Base-by-base conservation (phyloP, 1,140 invertebrate genomes). In the Drosophila pruinosa region DNA sequence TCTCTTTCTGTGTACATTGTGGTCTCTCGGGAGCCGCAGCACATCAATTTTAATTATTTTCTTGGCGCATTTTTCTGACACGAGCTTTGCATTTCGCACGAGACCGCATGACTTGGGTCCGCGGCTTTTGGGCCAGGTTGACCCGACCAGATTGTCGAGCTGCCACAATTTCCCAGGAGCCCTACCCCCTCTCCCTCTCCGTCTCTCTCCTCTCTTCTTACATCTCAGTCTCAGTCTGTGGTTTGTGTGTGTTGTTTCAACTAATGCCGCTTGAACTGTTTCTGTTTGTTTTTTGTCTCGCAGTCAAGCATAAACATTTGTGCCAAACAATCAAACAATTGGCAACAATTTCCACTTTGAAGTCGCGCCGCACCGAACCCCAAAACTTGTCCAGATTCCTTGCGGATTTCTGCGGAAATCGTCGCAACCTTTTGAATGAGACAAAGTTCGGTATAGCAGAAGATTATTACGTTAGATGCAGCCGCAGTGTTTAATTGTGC, bases 221-320 rank as follows among this genome's bases (percentile, higher is more conserved):
- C n/a, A n/a, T n/a, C n/a, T n/a, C n/a, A n/a, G n/a, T n/a, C n/a
- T n/a, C n/a, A n/a, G n/a, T n/a, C n/a, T n/a, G n/a, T n/a, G n/a
- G n/a, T n/a, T n/a, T 19, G 3, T 48, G 0, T 36, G 0, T 54
- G 39, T 56, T 56, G 31, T 41, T 67, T 67, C 34, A 50, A 67
- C 63, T 50, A 67, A 58, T 50, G 24, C 52, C 52, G 63, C 28
- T 21, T 12, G 31, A 34, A 34, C 31, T n/a, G 31, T 47, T 31
- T 38, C 2, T 17, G 21, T 31, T 53, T 43, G 61, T 31, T 72
- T 72, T 81, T 78, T 85, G 74, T 85, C 54, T 86, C 82, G 77
- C 82, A 81, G 82, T 86, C 81, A 86, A 88, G 82, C 81, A 88
- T 81, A 86, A 88, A 86, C 77, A 86, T 88, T 88, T 88, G 64